Evolutionary conservation across 2,113 vertebrate genomes (phyloP).

Genomic region (Zapus hudsonius): DNA sequence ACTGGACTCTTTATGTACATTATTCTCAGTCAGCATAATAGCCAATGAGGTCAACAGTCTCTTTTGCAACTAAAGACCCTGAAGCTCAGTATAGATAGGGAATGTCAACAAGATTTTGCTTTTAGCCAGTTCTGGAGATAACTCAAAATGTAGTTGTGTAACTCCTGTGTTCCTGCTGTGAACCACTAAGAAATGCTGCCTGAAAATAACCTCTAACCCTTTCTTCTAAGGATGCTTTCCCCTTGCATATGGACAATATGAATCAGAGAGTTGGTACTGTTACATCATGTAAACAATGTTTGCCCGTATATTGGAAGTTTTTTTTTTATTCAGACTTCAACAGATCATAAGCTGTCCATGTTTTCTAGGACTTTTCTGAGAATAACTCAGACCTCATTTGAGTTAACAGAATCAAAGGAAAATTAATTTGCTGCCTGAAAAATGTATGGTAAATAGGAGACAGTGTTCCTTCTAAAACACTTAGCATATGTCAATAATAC

Average conservation of each 20-base stretch:
- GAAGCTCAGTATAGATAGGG: neutral
- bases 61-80: neutral
- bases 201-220: neutral
- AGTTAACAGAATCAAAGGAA: conserved; percentile 36
- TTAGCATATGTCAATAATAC: conserved; percentile 40
- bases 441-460: conserved; percentile 13
- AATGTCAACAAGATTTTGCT: neutral
- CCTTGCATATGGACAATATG: neutral
- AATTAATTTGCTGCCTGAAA: conserved; percentile 50
- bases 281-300: neutral
- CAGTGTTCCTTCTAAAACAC: conserved; percentile 30
- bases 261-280: neutral
- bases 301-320: neutral
- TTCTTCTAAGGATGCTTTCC: neutral
- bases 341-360: neutral
- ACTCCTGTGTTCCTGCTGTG: neutral
- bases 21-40: neutral
- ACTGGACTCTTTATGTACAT: neutral
- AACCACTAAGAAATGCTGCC: neutral
- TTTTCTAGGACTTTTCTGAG: conserved; percentile 26
- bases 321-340: neutral
- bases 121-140: conserved; percentile 5
- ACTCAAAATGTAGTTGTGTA: neutral
- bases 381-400: conserved; percentile 4
- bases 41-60: neutral